Conservation (phyloP, 2,888 invertebrate species). For the Dolichomitus sp. region DNA sequence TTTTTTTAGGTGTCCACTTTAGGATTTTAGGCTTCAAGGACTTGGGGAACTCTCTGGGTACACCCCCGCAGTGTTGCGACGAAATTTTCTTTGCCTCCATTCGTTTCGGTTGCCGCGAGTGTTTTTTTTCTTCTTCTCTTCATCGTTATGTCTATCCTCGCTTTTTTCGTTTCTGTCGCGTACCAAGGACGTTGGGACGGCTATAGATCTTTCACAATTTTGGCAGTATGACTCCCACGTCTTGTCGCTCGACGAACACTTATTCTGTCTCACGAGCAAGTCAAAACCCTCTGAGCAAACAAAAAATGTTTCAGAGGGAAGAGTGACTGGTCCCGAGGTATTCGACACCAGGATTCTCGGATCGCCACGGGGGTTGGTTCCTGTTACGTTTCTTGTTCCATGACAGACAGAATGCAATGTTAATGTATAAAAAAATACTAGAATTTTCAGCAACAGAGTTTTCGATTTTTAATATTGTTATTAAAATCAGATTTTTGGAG, state of each 20-base stretch:
- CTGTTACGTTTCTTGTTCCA: constrained; percentile 54
- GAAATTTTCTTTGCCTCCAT: constrained; percentile 55
- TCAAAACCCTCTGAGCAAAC: constrained; percentile 53
- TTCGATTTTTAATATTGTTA: background rate
- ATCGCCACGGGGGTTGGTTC: constrained; percentile 62
- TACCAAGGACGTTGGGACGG: constrained; percentile 55
- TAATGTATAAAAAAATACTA: constrained; percentile 4
- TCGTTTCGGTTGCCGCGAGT: constrained; percentile 53
- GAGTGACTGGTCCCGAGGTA: constrained; percentile 57
- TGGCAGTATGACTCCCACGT: constrained; percentile 61
- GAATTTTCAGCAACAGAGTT: background rate
- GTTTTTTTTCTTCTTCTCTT: constrained; percentile 46
- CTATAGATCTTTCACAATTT: constrained; percentile 67
- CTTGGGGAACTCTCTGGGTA: constrained; percentile 38
- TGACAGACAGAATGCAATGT: constrained; percentile 13
- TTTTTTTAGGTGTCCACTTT: background rate
- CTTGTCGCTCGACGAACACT: constrained; percentile 41
- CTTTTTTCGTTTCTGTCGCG: constrained; percentile 56
- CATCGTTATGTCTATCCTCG: constrained; percentile 41
- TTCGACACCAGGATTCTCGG: constrained; percentile 65
- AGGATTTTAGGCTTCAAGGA: constrained; percentile 24
- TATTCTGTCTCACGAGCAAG: constrained; percentile 6
- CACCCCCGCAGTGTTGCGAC: constrained; percentile 60
- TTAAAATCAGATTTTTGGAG: background rate
- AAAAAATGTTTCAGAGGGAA: constrained; percentile 59